Evolutionary conservation across 2,113 vertebrate genomes (phyloP).

Genomic region (Gobio gobio): DNA sequence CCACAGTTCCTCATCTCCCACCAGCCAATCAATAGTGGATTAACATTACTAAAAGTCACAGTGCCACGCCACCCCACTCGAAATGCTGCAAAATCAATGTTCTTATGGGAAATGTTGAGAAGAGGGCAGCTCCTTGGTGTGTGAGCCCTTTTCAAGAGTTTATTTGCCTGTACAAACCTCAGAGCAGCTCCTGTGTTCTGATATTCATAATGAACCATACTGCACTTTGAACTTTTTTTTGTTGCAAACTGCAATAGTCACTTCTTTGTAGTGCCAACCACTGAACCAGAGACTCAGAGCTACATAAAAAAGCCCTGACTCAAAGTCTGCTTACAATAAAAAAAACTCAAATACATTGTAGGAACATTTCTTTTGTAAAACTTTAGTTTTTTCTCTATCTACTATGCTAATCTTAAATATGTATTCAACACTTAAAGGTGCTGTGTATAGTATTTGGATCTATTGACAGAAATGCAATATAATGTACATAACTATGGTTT

Average conservation of each 20-base stretch:
- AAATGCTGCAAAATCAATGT: conserved; percentile 50
- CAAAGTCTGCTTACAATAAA: not conserved
- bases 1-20: conserved; percentile 28
- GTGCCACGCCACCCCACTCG: conserved; percentile 40
- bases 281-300: not conserved
- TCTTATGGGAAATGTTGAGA: conserved; percentile 46
- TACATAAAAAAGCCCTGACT: not conserved
- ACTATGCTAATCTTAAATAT: not conserved
- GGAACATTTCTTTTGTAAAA: not conserved
- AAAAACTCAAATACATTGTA: not conserved
- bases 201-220: conserved; percentile 5
- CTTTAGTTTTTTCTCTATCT: not conserved
- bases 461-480: too few relatives aligned
- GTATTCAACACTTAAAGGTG: not conserved
- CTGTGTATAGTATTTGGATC: too few relatives aligned
- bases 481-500: too few relatives aligned
- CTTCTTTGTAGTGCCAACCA: not conserved
- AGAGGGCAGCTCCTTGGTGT: conserved; percentile 34
- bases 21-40: conserved; percentile 54
- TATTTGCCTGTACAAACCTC: conserved; percentile 13
- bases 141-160: conserved; percentile 4
- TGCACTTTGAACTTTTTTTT: not conserved
- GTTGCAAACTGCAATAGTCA: not conserved
- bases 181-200: not conserved
- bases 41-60: conserved; percentile 52